These are phyloP conservation scores for Okapia johnstoni DNA, from an alignment of 2,113 vertebrate genomes.

Conservation along the genomic window DNA sequence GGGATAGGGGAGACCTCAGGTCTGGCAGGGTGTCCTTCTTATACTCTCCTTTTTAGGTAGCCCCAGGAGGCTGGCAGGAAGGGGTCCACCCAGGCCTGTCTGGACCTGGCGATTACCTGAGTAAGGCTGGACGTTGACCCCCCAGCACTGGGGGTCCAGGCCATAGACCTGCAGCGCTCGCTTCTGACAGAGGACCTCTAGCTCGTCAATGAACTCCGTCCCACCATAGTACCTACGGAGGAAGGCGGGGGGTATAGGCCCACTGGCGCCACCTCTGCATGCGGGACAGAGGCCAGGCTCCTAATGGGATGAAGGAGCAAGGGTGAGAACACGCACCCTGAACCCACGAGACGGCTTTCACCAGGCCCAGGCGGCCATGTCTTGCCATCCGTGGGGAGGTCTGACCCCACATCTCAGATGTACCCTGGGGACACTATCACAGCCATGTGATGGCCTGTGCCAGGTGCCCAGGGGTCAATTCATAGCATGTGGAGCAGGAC, in stretches of 20 bases:
- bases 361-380: background rate
- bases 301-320: background rate
- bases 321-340: background rate
- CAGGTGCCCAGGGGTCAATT: background rate
- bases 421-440: background rate
- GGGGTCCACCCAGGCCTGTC: background rate
- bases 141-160: conserved; percentile 92
- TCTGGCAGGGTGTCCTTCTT: background rate
- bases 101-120: conserved; percentile 83
- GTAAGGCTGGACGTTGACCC: conserved; percentile 96
- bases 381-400: background rate
- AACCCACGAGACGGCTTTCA: background rate
- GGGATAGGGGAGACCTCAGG: rapidly evolving
- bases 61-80: background rate
- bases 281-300: background rate
- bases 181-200: conserved; percentile 95
- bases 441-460: background rate
- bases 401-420: background rate
- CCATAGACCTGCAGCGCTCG: conserved; percentile 88
- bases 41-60: background rate
- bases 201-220: conserved; percentile 92
- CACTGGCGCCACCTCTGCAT: background rate
- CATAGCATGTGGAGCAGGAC: background rate
- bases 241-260: background rate
- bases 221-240: conserved; percentile 92